Evolutionary conservation across 2,888 invertebrate species (phyloP).

Genomic region (Oscheius sp.): DNA sequence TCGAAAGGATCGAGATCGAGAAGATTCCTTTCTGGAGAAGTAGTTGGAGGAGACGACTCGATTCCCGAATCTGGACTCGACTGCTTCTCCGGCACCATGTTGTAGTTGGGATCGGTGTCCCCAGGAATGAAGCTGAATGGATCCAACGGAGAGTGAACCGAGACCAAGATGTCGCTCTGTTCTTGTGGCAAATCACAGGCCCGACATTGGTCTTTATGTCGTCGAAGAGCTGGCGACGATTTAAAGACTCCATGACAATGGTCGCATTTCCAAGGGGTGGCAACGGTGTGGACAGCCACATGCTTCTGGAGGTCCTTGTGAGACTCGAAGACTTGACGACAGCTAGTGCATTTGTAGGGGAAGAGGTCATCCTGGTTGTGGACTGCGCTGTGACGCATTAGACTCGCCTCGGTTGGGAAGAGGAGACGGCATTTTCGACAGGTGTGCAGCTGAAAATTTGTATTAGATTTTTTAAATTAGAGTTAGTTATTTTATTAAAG

Average conservation of each 20-base stretch:
- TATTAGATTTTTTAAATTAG: too few species aligned
- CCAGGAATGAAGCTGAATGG: conserved; percentile 54
- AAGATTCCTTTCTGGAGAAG: conserved; percentile 34
- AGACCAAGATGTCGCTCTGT: conserved; percentile 48
- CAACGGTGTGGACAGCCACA: conserved; percentile 50
- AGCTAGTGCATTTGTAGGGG: conserved; percentile 45
- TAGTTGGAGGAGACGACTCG: conserved; percentile 43
- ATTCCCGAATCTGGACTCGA: conserved; percentile 47
- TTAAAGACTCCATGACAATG: conserved; percentile 58
- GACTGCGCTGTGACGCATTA: conserved; percentile 64
- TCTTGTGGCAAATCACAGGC: conserved; percentile 55
- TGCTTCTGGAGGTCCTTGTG: conserved; percentile 59
- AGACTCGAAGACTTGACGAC: conserved; percentile 53
- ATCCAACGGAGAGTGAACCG: conserved; percentile 49
- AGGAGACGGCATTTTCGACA: conserved; percentile 66
- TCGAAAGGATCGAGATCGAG: conserved; percentile 22
- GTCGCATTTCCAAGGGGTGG: conserved; percentile 59
- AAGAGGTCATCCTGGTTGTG: conserved; percentile 61
- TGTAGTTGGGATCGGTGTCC: conserved; percentile 40
- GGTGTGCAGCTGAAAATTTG: conserved; percentile 62
- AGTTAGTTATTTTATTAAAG: too few species aligned
- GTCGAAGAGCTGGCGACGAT: conserved; percentile 62
- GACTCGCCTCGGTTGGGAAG: conserved; percentile 65
- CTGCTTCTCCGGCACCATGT: conserved; percentile 12
- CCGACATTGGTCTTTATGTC: conserved; percentile 65